A percentile compares a stretch with the other conserved stretches of the same genome.
Evolutionary conservation across 2,113 vertebrate species (phyloP).

Genomic region (Dromaius novaehollandiae): DNA sequence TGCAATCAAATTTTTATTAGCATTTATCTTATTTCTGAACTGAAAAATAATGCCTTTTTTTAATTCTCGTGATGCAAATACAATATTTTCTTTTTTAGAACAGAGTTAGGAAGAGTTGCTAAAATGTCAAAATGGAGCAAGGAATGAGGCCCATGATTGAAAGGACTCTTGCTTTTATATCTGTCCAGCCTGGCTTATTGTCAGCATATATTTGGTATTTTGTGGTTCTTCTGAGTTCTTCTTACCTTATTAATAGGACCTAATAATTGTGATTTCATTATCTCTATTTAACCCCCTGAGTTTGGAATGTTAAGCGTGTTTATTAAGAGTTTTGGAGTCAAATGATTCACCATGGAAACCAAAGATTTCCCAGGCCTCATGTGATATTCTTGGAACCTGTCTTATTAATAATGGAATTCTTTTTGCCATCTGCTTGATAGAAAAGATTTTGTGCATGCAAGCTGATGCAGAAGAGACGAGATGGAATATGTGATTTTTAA

Average conservation of each 20-base stretch:
- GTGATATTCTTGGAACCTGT: background rate
- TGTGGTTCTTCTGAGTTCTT: background rate
- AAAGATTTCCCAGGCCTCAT: background rate
- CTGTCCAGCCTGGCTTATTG: background rate
- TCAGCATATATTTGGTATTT: background rate
- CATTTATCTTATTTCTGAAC: background rate
- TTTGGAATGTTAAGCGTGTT: background rate
- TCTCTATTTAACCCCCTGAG: background rate
- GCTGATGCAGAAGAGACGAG: background rate
- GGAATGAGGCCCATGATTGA: background rate
- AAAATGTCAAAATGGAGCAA: background rate
- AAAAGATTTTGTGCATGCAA: background rate
- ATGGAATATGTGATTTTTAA: background rate
- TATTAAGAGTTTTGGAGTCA: conserved; percentile 1
- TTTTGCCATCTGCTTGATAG: conserved; percentile 19
- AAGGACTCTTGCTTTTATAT: background rate
- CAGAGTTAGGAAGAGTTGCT: background rate
- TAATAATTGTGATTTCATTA: background rate
- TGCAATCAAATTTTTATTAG: background rate
- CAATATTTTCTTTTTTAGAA: background rate
- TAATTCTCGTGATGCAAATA: background rate
- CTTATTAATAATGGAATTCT: background rate
- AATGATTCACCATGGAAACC: conserved; percentile 22
- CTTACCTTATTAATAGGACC: background rate
- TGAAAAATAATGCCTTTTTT: background rate